A percentile compares a stretch with the other conserved stretches of the same genome.
phyloP scores from a whole-genome alignment of 2,797 vertebrate genomes.

The Malacoraja senta region DNA sequence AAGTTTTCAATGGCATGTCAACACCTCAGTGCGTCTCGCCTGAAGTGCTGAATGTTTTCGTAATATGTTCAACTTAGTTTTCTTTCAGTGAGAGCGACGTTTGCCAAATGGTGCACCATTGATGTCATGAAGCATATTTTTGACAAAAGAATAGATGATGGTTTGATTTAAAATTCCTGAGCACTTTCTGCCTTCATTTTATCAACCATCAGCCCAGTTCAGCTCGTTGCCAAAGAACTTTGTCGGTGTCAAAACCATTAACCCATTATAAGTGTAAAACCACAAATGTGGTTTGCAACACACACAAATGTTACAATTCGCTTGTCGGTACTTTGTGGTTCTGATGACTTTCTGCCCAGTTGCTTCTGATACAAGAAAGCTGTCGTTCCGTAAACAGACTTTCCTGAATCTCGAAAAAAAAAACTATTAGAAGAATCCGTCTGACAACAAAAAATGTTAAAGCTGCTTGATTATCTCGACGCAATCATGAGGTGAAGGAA shows the following conservation, averaged over 20 bases:
- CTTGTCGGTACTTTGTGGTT: neutral
- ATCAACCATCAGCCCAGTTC: neutral
- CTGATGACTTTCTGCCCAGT: neutral
- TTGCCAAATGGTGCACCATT: neutral
- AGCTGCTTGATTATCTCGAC: neutral
- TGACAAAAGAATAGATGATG: neutral
- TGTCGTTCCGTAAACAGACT: neutral
- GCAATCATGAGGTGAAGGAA: neutral
- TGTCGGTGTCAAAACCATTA: neutral
- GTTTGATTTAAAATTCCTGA: neutral
- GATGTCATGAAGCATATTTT: neutral
- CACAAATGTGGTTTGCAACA: neutral
- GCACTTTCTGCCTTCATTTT: neutral
- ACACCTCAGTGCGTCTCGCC: neutral
- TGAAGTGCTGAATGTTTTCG: neutral
- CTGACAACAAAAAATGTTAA: neutral
- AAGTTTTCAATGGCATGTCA: neutral
- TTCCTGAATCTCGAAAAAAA: neutral
- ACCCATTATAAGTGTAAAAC: neutral
- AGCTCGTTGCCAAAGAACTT: neutral
- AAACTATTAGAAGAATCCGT: neutral
- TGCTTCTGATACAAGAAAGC: neutral
- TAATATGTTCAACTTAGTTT: neutral
- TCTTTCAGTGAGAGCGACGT: neutral
- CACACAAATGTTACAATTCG: neutral